phyloP scores from a whole-genome alignment of 2,797 vertebrate species.

The Cheracebus regulus region DNA sequence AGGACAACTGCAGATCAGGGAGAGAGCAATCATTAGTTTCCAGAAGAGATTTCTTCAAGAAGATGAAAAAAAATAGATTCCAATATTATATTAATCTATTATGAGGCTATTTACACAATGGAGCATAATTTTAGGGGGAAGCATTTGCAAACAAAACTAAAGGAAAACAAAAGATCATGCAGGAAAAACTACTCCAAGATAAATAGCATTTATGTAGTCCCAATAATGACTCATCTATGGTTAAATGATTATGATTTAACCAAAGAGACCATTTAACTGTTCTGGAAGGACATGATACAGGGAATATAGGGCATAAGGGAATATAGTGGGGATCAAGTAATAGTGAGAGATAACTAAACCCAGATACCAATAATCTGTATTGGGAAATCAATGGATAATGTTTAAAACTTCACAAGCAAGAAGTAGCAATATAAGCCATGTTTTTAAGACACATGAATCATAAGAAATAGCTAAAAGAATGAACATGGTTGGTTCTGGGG shows the following conservation, averaged over 20 bases:
- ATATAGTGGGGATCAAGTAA: background rate
- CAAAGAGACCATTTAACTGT: background rate
- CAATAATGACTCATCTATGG: background rate
- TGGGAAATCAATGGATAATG: background rate
- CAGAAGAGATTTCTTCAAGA: background rate
- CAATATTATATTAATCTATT: background rate
- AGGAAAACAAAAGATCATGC: background rate
- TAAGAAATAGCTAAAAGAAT: background rate
- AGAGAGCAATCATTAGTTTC: background rate
- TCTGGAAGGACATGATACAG: background rate
- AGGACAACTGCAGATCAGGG: background rate
- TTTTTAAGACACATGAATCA: background rate
- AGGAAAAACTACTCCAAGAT: background rate
- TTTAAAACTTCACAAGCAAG: constrained; percentile 6
- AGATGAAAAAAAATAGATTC: background rate
- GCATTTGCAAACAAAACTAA: background rate
- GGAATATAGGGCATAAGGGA: background rate
- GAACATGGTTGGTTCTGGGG: background rate
- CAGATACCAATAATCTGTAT: background rate
- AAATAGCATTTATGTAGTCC: background rate
- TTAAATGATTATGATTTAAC: background rate
- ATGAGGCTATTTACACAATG: background rate
- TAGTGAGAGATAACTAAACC: background rate
- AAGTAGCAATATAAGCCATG: background rate
- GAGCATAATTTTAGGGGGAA: background rate